phyloP scores from a whole-genome alignment of 2,113 vertebrate genomes.

The Panthera leo region DNA sequence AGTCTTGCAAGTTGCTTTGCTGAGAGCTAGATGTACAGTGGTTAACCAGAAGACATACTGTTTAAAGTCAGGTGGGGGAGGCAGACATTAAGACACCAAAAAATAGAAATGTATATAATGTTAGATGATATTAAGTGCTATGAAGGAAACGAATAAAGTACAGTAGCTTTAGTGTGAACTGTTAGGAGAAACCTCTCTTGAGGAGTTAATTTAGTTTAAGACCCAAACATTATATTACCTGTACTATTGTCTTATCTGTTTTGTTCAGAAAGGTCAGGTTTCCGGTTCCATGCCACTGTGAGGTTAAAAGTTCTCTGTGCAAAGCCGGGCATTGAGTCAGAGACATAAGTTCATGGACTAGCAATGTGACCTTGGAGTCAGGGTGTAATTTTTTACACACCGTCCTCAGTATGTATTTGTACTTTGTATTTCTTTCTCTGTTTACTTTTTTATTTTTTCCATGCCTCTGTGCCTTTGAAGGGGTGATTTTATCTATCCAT shows the following conservation, averaged over 20 bases:
- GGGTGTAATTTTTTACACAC: background rate
- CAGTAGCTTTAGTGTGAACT: background rate
- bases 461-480: background rate
- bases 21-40: background rate
- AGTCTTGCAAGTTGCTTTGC: background rate
- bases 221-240: background rate
- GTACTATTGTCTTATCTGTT: background rate
- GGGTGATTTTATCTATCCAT: background rate
- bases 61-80: background rate
- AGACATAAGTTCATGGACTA: background rate
- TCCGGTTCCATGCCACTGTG: background rate
- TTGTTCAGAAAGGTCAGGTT: background rate
- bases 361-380: background rate
- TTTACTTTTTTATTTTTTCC: background rate
- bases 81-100: background rate
- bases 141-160: background rate
- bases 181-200: background rate
- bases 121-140: background rate
- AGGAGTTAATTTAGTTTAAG: background rate
- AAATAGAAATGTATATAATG: background rate
- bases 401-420: background rate
- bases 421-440: background rate
- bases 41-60: background rate
- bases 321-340: conserved; percentile 21
- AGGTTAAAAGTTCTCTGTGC: conserved; percentile 15